A percentile compares a stretch with the other conserved stretches of the same genome.
Evolutionary conservation across 2,113 vertebrate species (phyloP).

Genomic region (Puma concolor): DNA sequence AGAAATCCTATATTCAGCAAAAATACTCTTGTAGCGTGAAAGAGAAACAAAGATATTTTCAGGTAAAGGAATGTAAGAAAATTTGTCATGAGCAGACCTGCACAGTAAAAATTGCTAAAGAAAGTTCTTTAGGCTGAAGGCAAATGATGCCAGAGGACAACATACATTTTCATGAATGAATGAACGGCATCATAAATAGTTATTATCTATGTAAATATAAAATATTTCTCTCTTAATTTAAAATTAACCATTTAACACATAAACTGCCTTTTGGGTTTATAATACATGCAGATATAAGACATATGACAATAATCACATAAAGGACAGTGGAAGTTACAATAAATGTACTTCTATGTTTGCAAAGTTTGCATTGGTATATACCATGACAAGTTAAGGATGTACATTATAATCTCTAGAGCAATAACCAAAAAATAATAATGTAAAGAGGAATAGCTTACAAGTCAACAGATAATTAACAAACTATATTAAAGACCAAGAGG

Average conservation of each 20-base stretch:
- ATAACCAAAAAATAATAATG: neutral
- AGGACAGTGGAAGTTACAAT: neutral
- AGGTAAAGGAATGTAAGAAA: neutral
- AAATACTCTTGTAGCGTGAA: neutral
- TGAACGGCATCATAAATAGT: neutral
- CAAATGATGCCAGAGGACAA: neutral
- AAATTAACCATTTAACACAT: neutral
- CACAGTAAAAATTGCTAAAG: neutral
- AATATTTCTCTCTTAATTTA: constrained; percentile 8
- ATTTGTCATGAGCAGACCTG: neutral
- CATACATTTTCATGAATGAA: neutral
- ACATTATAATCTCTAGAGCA: neutral
- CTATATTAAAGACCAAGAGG: neutral
- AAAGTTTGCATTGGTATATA: neutral
- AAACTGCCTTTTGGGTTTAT: neutral
- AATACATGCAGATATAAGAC: neutral
- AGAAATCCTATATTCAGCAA: constrained; percentile 33
- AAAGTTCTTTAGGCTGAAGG: neutral
- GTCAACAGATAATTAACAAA: neutral
- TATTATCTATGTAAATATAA: neutral
- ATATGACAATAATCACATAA: neutral
- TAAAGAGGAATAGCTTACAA: neutral
- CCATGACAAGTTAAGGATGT: neutral
- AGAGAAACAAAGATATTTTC: neutral
- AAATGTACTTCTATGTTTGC: neutral